Conservation (phyloP, 2,888 invertebrate species). For the Eurytoma adleriae region DNA sequence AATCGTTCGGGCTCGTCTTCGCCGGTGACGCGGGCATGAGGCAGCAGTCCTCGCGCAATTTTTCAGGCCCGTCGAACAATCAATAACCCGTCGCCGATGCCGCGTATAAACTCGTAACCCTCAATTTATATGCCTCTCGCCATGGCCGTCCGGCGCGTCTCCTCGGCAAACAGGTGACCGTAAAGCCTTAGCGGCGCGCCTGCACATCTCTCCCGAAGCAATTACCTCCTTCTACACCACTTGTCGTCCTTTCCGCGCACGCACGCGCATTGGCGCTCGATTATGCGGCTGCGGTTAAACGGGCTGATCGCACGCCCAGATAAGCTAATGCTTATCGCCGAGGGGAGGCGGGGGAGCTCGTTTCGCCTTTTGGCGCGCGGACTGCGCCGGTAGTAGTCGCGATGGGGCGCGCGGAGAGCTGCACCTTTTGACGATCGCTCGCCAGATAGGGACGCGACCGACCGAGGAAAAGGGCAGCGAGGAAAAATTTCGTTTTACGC, state of each 20-base stretch:
- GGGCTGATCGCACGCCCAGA: conserved; percentile 44
- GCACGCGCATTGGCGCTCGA: conserved; percentile 9
- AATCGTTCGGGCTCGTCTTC: not conserved
- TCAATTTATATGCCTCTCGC: conserved; percentile 43
- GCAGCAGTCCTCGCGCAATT: conserved; percentile 17
- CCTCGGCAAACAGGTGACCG: conserved; percentile 60
- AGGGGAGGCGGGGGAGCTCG: not conserved
- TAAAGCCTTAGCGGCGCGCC: conserved; percentile 25
- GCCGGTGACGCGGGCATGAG: not conserved
- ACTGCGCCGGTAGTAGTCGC: not conserved
- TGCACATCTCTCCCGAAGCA: conserved; percentile 8
- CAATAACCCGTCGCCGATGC: conserved; percentile 11
- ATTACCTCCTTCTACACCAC: conserved; percentile 42
- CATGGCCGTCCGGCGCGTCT: conserved; percentile 19
- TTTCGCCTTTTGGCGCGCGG: conserved; percentile 4
- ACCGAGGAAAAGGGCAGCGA: not conserved
- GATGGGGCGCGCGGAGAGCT: not conserved
- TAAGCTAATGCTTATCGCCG: conserved; percentile 54
- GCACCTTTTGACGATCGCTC: conserved; percentile 14
- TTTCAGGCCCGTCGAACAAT: conserved; percentile 31
- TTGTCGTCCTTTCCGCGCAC: conserved; percentile 43
- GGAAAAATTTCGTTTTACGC: not conserved
- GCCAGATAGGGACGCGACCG: not conserved
- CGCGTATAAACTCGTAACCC: conserved; percentile 26
- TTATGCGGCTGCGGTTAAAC: conserved; percentile 41